phyloP scores from a whole-genome alignment of 2,888 invertebrate genomes.

The Tineola bisselliella region DNA sequence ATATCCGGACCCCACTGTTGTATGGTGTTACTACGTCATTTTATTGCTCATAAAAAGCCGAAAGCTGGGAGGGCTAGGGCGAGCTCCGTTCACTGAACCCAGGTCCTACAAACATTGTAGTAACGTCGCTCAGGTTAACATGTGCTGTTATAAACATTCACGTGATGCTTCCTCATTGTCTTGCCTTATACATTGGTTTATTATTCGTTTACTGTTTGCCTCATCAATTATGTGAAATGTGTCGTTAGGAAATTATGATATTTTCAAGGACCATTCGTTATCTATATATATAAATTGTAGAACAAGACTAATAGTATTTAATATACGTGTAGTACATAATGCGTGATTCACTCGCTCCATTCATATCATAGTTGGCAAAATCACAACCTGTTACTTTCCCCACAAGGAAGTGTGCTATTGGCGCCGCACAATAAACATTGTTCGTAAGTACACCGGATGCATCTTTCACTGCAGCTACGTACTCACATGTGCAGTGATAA shows the following conservation, averaged over 20 bases:
- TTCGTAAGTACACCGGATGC: neutral
- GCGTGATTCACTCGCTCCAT: neutral
- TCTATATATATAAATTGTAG: neutral
- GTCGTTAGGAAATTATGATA: neutral
- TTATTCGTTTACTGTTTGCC: neutral
- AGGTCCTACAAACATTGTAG: conserved; percentile 12
- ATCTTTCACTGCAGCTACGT: neutral
- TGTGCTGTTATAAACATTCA: conserved; percentile 1
- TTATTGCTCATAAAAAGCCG: conserved; percentile 21
- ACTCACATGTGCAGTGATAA: neutral
- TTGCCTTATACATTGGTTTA: neutral
- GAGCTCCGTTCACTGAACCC: conserved; percentile 20
- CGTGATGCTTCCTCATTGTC: neutral
- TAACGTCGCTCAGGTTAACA: neutral
- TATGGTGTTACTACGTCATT: conserved; percentile 18
- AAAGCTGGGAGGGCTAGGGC: conserved; percentile 19
- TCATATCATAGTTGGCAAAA: neutral
- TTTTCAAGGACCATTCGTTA: neutral
- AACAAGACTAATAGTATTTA: neutral
- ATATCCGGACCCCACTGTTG: conserved; percentile 16
- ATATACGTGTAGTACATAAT: neutral
- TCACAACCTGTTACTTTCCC: conserved; percentile 5
- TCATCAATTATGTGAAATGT: neutral
- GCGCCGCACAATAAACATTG: neutral
- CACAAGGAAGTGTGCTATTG: neutral